Percentiles rank a stretch among this genome's conserved stretches.
Evolutionary conservation across 2,888 invertebrate genomes (phyloP).

Genomic region (Drosophila mimica): DNA sequence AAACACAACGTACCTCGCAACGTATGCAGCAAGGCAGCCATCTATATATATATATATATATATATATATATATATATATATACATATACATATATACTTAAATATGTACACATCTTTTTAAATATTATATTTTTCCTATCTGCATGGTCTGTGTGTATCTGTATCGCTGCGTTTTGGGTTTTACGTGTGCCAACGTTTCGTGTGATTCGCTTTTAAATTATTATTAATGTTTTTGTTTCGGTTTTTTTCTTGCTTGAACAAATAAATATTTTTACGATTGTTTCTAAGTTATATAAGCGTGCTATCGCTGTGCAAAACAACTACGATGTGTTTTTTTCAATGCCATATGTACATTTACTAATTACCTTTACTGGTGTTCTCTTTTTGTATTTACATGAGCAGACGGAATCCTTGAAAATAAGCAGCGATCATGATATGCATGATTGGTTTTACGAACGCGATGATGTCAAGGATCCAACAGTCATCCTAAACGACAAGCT

Average conservation of each 20-base stretch:
- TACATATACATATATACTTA: slow-evolving; percentile 6
- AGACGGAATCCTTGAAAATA: slow-evolving; percentile 88
- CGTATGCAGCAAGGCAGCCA: slow-evolving; percentile 51
- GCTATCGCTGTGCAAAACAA: slow-evolving; percentile 73
- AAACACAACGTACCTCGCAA: slow-evolving; percentile 41
- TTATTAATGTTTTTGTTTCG: slow-evolving; percentile 32
- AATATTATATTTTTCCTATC: slow-evolving; percentile 46
- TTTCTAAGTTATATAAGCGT: slow-evolving; percentile 73
- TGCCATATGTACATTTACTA: slow-evolving; percentile 69
- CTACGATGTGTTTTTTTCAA: slow-evolving; percentile 29
- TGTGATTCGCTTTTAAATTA: slow-evolving; percentile 58
- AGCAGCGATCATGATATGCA: slow-evolving; percentile 88
- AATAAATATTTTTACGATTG: slow-evolving; percentile 44
- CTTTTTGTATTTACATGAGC: slow-evolving; percentile 82
- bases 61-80: slow-evolving; percentile 21
- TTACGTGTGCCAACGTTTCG: slow-evolving; percentile 56
- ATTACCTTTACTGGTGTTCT: slow-evolving; percentile 52
- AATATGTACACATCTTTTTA: slow-evolving; percentile 3
- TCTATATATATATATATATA: slow-evolving; percentile 30
- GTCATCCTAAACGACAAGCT: slow-evolving; percentile 95
- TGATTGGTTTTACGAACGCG: slow-evolving; percentile 90
- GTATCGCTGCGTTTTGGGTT: slow-evolving; percentile 54
- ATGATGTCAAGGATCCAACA: slow-evolving; percentile 87
- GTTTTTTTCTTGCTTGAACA: slow-evolving; percentile 33
- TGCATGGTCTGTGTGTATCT: slow-evolving; percentile 54